phyloP scores from a whole-genome alignment of 2,888 invertebrate genomes.

The Euzophera pinguis region DNA sequence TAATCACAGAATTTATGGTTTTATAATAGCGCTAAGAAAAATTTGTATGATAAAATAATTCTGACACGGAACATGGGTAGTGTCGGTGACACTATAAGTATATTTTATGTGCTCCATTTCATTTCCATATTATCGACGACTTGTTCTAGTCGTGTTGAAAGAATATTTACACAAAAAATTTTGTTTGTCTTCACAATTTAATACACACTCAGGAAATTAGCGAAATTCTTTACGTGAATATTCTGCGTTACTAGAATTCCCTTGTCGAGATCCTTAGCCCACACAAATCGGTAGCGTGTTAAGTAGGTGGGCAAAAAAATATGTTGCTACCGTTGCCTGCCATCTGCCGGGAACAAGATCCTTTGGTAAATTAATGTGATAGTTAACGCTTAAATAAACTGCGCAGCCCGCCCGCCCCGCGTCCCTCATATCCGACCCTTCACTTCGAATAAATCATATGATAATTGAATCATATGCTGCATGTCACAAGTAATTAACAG shows the following conservation, averaged over 20 bases:
- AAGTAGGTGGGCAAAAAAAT: constrained; percentile 45
- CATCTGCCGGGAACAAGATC: constrained; percentile 67
- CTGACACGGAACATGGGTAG: constrained; percentile 17
- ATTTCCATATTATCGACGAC: constrained; percentile 13
- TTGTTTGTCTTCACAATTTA: neutral
- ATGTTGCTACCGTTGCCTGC: constrained; percentile 52
- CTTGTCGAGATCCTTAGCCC: constrained; percentile 33
- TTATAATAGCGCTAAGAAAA: constrained; percentile 41
- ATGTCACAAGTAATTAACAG: constrained; percentile 78
- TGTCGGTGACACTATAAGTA: neutral
- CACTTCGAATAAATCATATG: constrained; percentile 72
- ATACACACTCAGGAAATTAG: constrained; percentile 6
- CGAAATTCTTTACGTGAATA: constrained; percentile 20
- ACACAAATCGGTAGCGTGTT: constrained; percentile 64
- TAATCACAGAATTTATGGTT: constrained; percentile 60
- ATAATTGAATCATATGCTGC: constrained; percentile 80
- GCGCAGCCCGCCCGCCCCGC: constrained; percentile 42
- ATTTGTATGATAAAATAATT: constrained; percentile 29
- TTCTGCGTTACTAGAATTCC: constrained; percentile 23
- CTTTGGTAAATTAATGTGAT: constrained; percentile 57
- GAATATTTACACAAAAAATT: constrained; percentile 3
- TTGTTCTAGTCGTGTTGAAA: constrained; percentile 8
- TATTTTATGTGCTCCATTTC: constrained; percentile 14
- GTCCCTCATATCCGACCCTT: constrained; percentile 41
- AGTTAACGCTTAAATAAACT: constrained; percentile 71